Conservation (phyloP, 2,797 vertebrate genomes). For the Gila robusta region DNA sequence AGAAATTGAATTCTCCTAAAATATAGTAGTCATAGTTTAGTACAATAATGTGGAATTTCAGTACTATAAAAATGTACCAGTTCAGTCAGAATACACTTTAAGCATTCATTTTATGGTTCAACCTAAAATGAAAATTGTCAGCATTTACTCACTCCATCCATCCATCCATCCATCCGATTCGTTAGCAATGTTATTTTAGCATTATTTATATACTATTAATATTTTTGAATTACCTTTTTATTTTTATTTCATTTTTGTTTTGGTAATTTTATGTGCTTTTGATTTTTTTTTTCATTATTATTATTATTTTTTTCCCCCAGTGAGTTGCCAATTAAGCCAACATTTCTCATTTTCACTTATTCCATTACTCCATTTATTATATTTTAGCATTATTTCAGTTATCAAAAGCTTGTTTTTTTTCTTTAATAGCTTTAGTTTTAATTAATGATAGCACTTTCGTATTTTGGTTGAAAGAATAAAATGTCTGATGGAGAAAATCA, state of each 20-base stretch:
- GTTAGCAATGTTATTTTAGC: not conserved
- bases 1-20: not conserved
- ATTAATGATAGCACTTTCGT: not conserved
- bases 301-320: not conserved
- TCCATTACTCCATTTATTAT: not conserved
- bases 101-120: not conserved
- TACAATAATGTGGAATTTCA: not conserved
- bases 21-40: not conserved
- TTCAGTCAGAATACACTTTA: not conserved
- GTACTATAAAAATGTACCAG: not conserved
- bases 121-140: not conserved
- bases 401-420: not conserved
- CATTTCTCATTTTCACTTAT: not conserved
- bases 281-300: too few relatives aligned
- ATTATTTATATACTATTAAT: not conserved
- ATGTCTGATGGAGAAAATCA: not conserved
- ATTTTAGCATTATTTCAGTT: not conserved
- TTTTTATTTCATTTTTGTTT: too few relatives aligned
- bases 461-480: not conserved
- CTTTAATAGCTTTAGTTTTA: too few relatives aligned
- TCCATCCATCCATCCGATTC: not conserved
- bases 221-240: not conserved
- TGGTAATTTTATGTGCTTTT: not conserved
- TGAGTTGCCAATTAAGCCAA: not conserved
- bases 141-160: not conserved